Evolutionary conservation across 2,113 vertebrate genomes (phyloP), one percentile per base, ranked within the genome.

Genomic region (Sorex fumeus): DNA sequence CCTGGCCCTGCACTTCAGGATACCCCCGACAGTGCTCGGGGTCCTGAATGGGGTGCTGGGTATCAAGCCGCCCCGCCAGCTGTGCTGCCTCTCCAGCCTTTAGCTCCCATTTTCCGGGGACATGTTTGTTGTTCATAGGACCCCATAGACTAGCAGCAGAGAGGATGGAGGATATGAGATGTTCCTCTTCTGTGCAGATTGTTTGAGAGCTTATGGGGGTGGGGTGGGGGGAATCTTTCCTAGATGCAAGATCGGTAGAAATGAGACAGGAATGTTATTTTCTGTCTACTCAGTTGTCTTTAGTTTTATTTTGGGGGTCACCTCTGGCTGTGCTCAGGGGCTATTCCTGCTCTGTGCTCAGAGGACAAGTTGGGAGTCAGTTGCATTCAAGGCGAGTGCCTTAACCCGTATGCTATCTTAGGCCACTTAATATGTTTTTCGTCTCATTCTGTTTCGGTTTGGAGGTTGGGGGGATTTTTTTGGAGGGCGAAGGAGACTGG

Each of bases 401-500:
- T n/a, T n/a, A n/a, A n/a, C n/a, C n/a, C n/a, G n/a, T n/a, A n/a
- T 53, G 11, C 50, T 53, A 8, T 53, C 50, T 53, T 16, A 13
- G 50, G 50, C 50, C 50, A 53, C 50, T 53, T 53, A n/a, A n/a
- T 30, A 9, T 79, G 21, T n/a, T 72, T 50, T 72, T 4, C 6
- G 2, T 80, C 72, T 23, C 45, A 84, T 64, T 81, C 23, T 87
- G 60, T 76, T 76, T 85, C 80, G 57, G 69, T 70, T 81, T 85
- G 32, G 10, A 57, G 40, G n/a, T 93, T n/a, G n/a, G n/a, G n/a
- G n/a, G n/a, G n/a, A n/a, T n/a, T n/a, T n/a, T n/a, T n/a, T n/a
- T n/a, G n/a, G n/a, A n/a, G n/a, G n/a, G n/a, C n/a, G n/a, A n/a
- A n/a, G n/a, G n/a, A n/a, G n/a, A n/a, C n/a, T n/a, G n/a, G n/a